phyloP scores from a whole-genome alignment of 2,113 vertebrate genomes.

The Cryptotis parvus region DNA sequence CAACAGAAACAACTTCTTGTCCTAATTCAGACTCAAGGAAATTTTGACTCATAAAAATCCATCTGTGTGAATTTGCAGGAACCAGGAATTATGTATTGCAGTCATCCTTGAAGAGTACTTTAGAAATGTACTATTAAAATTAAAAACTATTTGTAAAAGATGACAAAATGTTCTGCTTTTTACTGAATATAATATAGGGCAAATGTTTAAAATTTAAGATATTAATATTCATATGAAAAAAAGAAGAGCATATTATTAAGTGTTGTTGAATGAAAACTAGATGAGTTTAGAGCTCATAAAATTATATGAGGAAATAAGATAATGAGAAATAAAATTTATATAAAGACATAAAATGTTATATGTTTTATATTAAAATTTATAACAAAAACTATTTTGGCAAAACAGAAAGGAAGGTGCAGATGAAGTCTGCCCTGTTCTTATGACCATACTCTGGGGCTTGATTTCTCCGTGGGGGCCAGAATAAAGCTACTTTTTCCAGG shows the following conservation, averaged over 20 bases:
- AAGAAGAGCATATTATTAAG: neutral
- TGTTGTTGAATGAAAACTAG: neutral
- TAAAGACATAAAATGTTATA: neutral
- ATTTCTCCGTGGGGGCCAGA: rapidly evolving
- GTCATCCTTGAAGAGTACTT: neutral
- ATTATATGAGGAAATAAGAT: neutral
- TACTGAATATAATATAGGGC: neutral
- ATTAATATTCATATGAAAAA: neutral
- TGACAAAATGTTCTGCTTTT: neutral
- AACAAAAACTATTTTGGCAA: neutral
- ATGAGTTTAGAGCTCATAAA: neutral
- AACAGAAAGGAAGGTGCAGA: neutral
- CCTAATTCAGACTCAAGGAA: neutral
- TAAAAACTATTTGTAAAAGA: neutral
- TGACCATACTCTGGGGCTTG: neutral
- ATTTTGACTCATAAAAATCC: neutral
- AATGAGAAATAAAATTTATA: neutral
- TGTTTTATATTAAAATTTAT: no score
- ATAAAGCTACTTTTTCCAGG: neutral
- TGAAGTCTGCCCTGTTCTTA: neutral
- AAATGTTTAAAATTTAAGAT: neutral
- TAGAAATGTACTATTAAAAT: neutral
- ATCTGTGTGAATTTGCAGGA: neutral
- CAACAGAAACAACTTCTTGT: neutral
- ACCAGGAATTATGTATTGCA: neutral